Evolutionary conservation across 2,113 vertebrate genomes (phyloP).

Genomic region (Antechinus flavipes): DNA sequence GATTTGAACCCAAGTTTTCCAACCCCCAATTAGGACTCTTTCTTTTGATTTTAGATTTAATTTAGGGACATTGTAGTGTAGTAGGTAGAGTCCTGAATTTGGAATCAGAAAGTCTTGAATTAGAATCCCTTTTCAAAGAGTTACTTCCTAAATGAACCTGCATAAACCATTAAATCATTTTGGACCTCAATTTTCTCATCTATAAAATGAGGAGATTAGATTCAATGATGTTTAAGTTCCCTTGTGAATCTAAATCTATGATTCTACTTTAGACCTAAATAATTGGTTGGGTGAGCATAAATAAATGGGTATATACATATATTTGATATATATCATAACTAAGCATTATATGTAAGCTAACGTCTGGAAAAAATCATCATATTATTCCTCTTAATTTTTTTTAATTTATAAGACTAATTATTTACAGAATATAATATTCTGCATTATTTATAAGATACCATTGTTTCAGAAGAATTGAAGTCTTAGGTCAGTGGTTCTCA

Average conservation of each 20-base stretch:
- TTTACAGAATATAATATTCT: not conserved
- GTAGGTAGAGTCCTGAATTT: not conserved
- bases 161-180: not conserved
- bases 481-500: too few species aligned
- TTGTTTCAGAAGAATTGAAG: not conserved
- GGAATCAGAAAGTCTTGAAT: not conserved
- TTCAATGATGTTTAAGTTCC: not conserved
- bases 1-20: not conserved
- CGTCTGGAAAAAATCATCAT: not conserved
- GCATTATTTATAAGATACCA: not conserved
- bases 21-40: not conserved
- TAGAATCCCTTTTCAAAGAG: not conserved
- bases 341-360: not conserved
- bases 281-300: not conserved
- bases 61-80: not conserved
- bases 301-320: not conserved
- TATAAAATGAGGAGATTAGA: not conserved
- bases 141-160: not conserved
- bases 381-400: not conserved
- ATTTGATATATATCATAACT: not conserved
- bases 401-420: not conserved
- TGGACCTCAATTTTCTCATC: not conserved
- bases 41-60: not conserved
- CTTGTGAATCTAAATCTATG: not conserved
- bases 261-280: not conserved